Evolutionary conservation across 2,888 invertebrate genomes (phyloP).

Genomic region (Ormyrus thymus): DNA sequence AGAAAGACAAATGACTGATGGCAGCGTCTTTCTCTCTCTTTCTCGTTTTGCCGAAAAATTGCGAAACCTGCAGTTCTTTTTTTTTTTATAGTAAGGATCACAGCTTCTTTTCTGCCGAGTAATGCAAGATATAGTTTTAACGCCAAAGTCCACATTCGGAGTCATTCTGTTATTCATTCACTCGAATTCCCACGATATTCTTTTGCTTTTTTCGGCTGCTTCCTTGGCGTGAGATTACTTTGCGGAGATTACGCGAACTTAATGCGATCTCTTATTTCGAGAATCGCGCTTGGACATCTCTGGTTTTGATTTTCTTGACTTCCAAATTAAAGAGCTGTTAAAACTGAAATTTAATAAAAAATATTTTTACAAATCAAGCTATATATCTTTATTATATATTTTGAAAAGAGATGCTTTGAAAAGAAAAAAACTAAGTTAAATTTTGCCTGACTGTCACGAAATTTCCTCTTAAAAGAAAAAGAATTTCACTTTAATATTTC

Average conservation of each 20-base stretch:
- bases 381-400: too few species aligned
- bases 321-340: constrained; percentile 38
- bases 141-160: constrained; percentile 19
- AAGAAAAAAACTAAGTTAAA: too few species aligned
- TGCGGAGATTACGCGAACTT: background rate
- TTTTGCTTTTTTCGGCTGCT: background rate
- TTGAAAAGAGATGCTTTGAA: too few species aligned
- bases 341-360: background rate
- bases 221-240: constrained; percentile 5
- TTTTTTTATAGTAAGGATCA: constrained; percentile 1
- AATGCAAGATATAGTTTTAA: constrained; percentile 30
- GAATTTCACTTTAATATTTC: background rate
- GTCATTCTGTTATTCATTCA: background rate
- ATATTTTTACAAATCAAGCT: too few species aligned
- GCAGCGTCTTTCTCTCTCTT: constrained; percentile 23
- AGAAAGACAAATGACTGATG: constrained; percentile 36
- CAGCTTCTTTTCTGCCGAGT: constrained; percentile 1
- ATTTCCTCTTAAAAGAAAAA: background rate
- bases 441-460: too few species aligned
- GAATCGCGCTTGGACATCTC: constrained; percentile 16
- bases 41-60: constrained; percentile 34
- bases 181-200: constrained; percentile 15
- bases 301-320: constrained; percentile 15
- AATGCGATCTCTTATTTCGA: background rate
- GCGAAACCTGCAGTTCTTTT: constrained; percentile 37